Percentiles rank a stretch among this genome's conserved stretches.
Evolutionary conservation across 2,113 vertebrate genomes (phyloP).

Genomic region (Nansenia antarctica): DNA sequence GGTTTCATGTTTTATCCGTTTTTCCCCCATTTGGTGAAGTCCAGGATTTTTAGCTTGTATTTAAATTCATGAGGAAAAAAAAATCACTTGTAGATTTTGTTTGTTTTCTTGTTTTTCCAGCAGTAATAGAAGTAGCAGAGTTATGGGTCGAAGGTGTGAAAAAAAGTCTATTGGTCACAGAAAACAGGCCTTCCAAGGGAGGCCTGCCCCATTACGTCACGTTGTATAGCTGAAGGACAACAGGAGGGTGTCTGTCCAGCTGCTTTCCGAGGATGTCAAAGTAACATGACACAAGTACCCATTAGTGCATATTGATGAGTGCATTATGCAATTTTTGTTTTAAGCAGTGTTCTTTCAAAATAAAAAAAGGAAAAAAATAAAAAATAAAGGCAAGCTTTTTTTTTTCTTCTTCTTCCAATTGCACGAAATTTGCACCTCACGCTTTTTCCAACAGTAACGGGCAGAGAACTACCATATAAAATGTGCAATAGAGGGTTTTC

Average conservation of each 20-base stretch:
- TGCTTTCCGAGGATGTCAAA: slow-evolving; percentile 80
- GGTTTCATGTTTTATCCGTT: slow-evolving; percentile 47
- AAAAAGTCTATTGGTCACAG: slow-evolving; percentile 80
- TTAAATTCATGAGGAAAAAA: slow-evolving; percentile 76
- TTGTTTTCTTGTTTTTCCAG: slow-evolving; percentile 76
- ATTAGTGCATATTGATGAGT: slow-evolving; percentile 88
- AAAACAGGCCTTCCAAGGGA: slow-evolving; percentile 71
- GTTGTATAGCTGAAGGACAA: slow-evolving; percentile 78
- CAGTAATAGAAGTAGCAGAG: slow-evolving; percentile 64
- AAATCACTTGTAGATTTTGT: slow-evolving; percentile 46
- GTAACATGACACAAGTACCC: slow-evolving; percentile 84
- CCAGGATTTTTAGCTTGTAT: slow-evolving; percentile 73
- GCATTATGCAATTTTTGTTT: slow-evolving; percentile 77
- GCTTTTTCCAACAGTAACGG: slow-evolving; percentile 84
- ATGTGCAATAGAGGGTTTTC: slow-evolving; percentile 86
- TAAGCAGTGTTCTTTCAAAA: slow-evolving; percentile 82
- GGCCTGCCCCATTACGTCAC: slow-evolving; percentile 75
- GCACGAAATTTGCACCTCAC: slow-evolving; percentile 82
- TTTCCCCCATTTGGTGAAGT: slow-evolving; percentile 69
- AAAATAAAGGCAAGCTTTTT: slow-evolving; percentile 77
- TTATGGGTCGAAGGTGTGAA: slow-evolving; percentile 77
- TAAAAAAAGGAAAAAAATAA: slow-evolving; percentile 70
- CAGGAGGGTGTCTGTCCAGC: slow-evolving; percentile 74
- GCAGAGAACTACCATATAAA: slow-evolving; percentile 84
- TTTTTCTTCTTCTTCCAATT: slow-evolving; percentile 76